A percentile compares a stretch with the other conserved stretches of the same genome.
These are phyloP conservation scores for Morelia viridis DNA, from an alignment of 2,797 vertebrate species.

Conservation along the genomic window DNA sequence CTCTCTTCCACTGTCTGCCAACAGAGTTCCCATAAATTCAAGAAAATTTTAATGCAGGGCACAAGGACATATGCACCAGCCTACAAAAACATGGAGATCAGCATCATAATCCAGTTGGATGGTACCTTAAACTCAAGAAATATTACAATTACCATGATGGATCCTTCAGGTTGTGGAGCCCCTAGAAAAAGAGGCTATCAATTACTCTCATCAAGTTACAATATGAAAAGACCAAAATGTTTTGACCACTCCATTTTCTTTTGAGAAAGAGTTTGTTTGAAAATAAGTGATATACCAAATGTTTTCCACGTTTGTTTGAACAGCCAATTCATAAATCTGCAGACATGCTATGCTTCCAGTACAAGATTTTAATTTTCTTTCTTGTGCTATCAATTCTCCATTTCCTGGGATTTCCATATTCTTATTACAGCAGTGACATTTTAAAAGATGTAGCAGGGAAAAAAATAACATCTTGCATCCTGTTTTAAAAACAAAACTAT, in stretches of 20 bases:
- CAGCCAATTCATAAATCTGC: background rate
- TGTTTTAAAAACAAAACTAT: background rate
- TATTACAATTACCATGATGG: background rate
- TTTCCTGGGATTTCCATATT: background rate
- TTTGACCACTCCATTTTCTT: background rate
- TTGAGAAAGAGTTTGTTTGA: background rate
- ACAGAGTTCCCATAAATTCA: background rate
- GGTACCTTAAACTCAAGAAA: background rate
- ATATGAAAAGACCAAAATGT: background rate
- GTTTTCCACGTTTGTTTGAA: background rate
- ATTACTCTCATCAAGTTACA: background rate
- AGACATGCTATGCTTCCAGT: conserved; percentile 34
- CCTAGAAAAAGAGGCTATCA: background rate
- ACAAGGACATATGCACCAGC: background rate
- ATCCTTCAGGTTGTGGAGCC: background rate
- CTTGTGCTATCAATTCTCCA: background rate
- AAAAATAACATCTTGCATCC: background rate
- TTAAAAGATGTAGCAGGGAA: background rate
- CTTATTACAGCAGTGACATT: background rate
- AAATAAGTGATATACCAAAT: background rate
- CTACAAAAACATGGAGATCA: background rate
- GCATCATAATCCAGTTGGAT: background rate
- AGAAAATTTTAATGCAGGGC: background rate
- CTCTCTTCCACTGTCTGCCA: background rate
- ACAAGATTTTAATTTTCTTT: conserved; percentile 24